A percentile compares a stretch with the other conserved stretches of the same genome.
Evolutionary conservation across 2,888 invertebrate genomes (phyloP).

Genomic region (Ichneumoninae sp.): DNA sequence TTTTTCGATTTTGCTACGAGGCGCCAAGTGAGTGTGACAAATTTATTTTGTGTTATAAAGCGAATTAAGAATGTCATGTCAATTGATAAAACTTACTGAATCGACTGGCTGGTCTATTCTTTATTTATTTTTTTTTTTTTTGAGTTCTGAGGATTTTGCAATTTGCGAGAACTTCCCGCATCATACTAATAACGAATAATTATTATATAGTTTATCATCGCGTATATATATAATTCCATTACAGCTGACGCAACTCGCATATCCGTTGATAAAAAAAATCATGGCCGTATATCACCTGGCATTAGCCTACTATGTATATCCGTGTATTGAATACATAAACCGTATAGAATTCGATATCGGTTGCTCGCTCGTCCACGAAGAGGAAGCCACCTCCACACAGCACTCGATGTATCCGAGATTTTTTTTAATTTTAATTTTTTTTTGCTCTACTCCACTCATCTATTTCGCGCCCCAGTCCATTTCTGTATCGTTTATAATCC

Average conservation of each 20-base stretch:
- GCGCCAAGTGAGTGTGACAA: neutral
- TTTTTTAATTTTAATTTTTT: slow-evolving; percentile 17
- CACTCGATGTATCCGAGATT: slow-evolving; percentile 39
- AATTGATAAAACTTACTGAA: too few species aligned
- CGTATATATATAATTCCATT: neutral
- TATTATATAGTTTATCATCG: too few species aligned
- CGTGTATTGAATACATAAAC: slow-evolving; percentile 38
- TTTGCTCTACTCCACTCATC: slow-evolving; percentile 26
- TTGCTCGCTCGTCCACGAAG: slow-evolving; percentile 43
- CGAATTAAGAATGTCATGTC: too few species aligned
- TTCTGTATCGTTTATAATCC: slow-evolving; percentile 37
- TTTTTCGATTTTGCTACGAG: neutral
- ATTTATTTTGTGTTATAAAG: neutral
- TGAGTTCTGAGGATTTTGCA: too few species aligned
- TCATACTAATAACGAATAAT: too few species aligned
- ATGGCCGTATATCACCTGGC: neutral
- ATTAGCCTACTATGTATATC: slow-evolving; percentile 22
- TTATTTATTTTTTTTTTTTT: too few species aligned
- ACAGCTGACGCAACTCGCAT: neutral
- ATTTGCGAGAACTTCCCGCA: too few species aligned
- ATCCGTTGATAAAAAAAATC: slow-evolving; percentile 13
- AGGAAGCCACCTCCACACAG: slow-evolving; percentile 9
- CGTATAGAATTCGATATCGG: slow-evolving; percentile 52
- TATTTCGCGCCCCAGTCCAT: slow-evolving; percentile 11
- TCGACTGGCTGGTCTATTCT: too few species aligned